Evolutionary conservation across 2,113 vertebrate genomes (phyloP).

Genomic region (Eulemur macaco): DNA sequence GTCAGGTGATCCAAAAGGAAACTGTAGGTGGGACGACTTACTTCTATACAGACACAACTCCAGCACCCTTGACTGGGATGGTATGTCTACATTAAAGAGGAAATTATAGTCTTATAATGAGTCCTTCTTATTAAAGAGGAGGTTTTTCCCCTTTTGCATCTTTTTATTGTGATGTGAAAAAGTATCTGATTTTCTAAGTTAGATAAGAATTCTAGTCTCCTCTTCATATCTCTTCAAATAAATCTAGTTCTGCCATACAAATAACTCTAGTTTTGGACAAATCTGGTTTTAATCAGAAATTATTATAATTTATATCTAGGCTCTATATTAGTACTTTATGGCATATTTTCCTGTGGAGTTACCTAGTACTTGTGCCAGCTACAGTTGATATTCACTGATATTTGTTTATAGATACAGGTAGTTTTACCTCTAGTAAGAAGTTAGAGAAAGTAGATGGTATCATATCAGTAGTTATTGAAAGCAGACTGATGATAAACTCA

Average conservation of each 20-base stretch:
- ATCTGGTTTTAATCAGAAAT: constrained; percentile 4
- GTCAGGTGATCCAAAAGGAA: constrained; percentile 98
- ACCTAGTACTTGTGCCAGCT: neutral
- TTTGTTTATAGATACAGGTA: neutral
- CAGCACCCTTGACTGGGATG: constrained; percentile 96
- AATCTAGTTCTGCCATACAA: neutral
- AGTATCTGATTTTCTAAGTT: neutral
- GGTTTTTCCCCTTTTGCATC: neutral
- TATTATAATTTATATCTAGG: neutral
- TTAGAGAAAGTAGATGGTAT: neutral
- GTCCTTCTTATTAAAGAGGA: neutral
- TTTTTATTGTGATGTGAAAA: constrained; percentile 13
- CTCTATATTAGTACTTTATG: neutral
- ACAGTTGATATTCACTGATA: neutral
- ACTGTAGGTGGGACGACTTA: constrained; percentile 99
- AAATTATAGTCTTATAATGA: neutral
- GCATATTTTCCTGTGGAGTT: neutral
- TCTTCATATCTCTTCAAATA: neutral
- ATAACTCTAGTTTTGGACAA: neutral
- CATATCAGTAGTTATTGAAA: neutral
- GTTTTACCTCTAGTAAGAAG: neutral
- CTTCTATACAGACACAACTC: constrained; percentile 98
- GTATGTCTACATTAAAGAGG: constrained; percentile 82
- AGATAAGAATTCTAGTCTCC: neutral
- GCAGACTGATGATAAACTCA: neutral